Evolutionary conservation across 2,888 invertebrate species (phyloP), one percentile per base, ranked within the genome.

Genomic region (Sphaerophoria taeniata): DNA sequence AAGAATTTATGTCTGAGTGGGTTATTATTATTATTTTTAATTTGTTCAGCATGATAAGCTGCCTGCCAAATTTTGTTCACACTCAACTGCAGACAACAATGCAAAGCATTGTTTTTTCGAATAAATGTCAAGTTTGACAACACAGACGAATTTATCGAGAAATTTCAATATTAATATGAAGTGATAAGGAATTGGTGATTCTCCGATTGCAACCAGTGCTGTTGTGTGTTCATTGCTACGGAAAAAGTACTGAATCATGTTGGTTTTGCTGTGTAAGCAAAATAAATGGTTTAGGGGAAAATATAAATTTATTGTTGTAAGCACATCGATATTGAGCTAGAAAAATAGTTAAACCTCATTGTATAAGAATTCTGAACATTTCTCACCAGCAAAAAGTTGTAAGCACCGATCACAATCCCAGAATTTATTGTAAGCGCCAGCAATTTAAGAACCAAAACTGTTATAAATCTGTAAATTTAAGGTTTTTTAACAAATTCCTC

Each of bases 121-220:
- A 63, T 33, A 31, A n/a, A 63, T 14, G 47, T 63, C 43, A n/a
- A 11, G 47, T 63, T 47, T 63, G 31, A 14, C 4, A 14, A n/a
- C 45, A 63, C 61, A 45, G 61, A 47, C 61, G 33, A 33, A 45
- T 47, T 63, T 63, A 63, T 63, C 61, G 39, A 39, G 24, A 60
- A 60, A 24, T 6, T 43, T 43, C 7, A 5, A 9, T 6, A 9
- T 43, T 43, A 3, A 5, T 43, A 43, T n/a, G n/a, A 43, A 43
- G 3, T 60, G 39, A 60, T 60, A 60, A 24, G 4, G 39, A 33
- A n/a, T 2, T n/a, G 33, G 31, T 39, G 56, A 60, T 39, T 9
- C 7, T n/a, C n/a, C n/a, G n/a, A n/a, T n/a, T n/a, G n/a, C n/a
- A n/a, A 0, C 2, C 34, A 12, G n/a, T 16, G 49, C 4, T 16